Evolutionary conservation across 2,797 vertebrate species (phyloP).

Genomic region (Halcyon smyrnensis): DNA sequence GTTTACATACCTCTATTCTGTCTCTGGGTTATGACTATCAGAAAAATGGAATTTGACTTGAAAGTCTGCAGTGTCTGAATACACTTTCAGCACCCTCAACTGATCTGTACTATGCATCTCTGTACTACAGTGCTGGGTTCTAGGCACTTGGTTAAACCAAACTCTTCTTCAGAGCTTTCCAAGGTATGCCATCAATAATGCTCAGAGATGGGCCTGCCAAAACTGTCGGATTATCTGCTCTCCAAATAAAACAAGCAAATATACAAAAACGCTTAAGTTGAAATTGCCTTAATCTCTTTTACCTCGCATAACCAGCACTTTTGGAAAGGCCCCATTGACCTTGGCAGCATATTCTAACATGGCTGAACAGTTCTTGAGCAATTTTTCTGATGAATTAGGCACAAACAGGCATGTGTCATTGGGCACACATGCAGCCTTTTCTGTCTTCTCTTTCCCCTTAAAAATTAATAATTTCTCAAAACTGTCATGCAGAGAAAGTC

Average conservation of each 20-base stretch:
- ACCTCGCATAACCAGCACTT: constrained; percentile 11
- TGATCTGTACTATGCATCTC: not conserved
- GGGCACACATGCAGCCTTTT: not conserved
- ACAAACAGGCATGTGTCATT: not conserved
- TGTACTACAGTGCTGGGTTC: not conserved
- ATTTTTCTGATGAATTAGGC: not conserved
- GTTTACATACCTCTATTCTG: not conserved
- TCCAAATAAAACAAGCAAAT: constrained; percentile 50
- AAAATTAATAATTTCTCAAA: constrained; percentile 59
- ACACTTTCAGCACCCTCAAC: not conserved
- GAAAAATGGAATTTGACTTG: not conserved
- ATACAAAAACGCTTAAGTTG: constrained; percentile 20
- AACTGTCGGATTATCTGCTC: not conserved
- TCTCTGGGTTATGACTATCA: not conserved
- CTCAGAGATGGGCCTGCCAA: not conserved
- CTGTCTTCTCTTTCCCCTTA: constrained; percentile 12
- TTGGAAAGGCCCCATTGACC: constrained; percentile 35
- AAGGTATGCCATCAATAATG: not conserved
- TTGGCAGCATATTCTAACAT: not conserved
- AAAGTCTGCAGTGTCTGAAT: not conserved
- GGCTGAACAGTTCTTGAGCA: not conserved
- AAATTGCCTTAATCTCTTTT: constrained; percentile 23
- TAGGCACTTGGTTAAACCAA: not conserved
- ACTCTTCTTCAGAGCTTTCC: not conserved
- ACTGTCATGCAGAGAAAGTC: not conserved